Evolutionary conservation across 2,113 vertebrate genomes (phyloP).

Genomic region (Poecile atricapillus): DNA sequence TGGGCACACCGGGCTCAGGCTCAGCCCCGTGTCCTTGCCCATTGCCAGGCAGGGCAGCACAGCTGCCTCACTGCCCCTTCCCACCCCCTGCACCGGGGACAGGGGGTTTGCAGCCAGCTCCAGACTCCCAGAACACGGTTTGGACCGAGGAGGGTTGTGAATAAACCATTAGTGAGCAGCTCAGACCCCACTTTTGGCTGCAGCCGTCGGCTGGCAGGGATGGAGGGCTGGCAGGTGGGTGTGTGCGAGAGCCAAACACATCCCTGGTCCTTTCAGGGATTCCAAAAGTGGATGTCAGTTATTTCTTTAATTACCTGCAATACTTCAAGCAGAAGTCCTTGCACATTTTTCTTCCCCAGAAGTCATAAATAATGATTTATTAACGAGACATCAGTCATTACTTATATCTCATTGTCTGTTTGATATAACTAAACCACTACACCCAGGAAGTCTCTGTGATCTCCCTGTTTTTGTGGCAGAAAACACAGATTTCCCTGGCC

Average conservation of each 20-base stretch:
- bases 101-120: neutral
- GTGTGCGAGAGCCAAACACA: accelerated
- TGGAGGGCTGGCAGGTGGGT: neutral
- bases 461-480: neutral
- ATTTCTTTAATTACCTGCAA: neutral
- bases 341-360: neutral
- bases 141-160: accelerated
- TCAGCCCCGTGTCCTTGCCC: accelerated
- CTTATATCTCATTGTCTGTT: accelerated
- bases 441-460: accelerated
- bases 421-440: neutral
- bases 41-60: neutral
- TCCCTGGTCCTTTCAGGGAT: accelerated
- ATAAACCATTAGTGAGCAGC: neutral
- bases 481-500: accelerated
- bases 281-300: neutral
- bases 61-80: neutral
- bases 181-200: accelerated
- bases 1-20: too few relatives aligned
- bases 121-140: accelerated
- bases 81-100: neutral
- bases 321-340: neutral
- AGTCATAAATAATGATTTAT: neutral
- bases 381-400: neutral
- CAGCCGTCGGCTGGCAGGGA: neutral